phyloP scores from a whole-genome alignment of 2,888 invertebrate genomes.

The Selenia dentaria region DNA sequence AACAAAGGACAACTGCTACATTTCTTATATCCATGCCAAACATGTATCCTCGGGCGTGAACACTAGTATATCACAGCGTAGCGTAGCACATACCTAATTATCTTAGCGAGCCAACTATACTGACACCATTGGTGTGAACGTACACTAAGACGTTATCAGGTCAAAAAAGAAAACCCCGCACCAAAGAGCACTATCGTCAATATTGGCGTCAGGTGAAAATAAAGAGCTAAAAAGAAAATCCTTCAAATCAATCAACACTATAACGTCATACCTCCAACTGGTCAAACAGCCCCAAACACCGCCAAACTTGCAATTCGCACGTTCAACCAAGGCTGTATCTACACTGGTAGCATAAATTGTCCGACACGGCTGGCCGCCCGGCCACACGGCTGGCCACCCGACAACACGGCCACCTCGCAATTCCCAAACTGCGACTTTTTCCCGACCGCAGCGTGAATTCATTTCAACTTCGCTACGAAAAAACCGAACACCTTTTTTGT shows the following conservation, averaged over 20 bases:
- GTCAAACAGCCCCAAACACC: conserved; percentile 1
- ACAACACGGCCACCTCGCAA: conserved; percentile 26
- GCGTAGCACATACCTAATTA: too few species aligned
- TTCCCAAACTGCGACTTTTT: conserved; percentile 18
- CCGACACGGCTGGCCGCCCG: background rate
- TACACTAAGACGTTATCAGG: too few species aligned
- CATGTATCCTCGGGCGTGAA: too few species aligned
- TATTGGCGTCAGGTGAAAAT: too few species aligned
- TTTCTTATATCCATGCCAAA: too few species aligned
- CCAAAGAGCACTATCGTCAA: too few species aligned
- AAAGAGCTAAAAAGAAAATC: background rate
- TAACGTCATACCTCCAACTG: background rate
- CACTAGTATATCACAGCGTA: too few species aligned
- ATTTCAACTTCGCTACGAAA: conserved; percentile 60
- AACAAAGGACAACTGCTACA: too few species aligned
- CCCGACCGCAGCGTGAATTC: conserved; percentile 48
- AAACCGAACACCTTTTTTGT: conserved; percentile 51
- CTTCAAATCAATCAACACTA: background rate
- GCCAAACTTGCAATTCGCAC: conserved; percentile 10
- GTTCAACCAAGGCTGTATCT: conserved; percentile 1
- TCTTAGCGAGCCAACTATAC: too few species aligned
- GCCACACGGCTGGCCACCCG: background rate
- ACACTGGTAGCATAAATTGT: conserved; percentile 22
- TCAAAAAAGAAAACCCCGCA: too few species aligned
- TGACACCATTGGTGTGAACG: too few species aligned